Evolutionary conservation across 2,113 vertebrate genomes (phyloP).

Genomic region (Macheiramphus alcinus): DNA sequence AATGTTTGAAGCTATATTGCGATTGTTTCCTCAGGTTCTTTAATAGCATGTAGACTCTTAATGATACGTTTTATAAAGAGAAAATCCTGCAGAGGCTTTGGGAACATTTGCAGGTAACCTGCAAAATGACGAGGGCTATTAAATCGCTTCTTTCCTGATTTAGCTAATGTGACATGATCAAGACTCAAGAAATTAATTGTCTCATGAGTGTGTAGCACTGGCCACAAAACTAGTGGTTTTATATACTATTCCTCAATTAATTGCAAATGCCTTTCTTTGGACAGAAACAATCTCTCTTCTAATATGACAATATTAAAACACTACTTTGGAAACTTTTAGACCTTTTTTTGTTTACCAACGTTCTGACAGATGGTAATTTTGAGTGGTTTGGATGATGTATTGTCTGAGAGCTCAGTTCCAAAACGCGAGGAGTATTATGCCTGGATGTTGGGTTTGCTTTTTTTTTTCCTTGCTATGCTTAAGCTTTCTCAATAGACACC

Average conservation of each 20-base stretch:
- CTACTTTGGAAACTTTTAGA: neutral
- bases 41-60: neutral
- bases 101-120: neutral
- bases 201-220: neutral
- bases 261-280: neutral
- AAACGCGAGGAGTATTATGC: neutral
- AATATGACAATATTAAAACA: neutral
- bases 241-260: neutral
- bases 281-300: neutral
- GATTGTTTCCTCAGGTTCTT: neutral
- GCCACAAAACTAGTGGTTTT: accelerated
- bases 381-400: slow-evolving; percentile 10
- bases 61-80: neutral
- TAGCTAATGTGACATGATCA: neutral
- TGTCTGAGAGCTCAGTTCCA: neutral
- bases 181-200: neutral
- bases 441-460: neutral
- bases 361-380: slow-evolving; percentile 24
- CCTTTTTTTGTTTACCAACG: neutral
- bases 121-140: neutral
- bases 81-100: neutral
- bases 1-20: neutral
- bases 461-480: neutral
- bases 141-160: neutral
- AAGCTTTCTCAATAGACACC: slow-evolving; percentile 40